Percentiles rank a stretch among this genome's conserved stretches.
Conservation (phyloP, 1,140 invertebrate species). For the Drosophila sulfurigaster region DNA sequence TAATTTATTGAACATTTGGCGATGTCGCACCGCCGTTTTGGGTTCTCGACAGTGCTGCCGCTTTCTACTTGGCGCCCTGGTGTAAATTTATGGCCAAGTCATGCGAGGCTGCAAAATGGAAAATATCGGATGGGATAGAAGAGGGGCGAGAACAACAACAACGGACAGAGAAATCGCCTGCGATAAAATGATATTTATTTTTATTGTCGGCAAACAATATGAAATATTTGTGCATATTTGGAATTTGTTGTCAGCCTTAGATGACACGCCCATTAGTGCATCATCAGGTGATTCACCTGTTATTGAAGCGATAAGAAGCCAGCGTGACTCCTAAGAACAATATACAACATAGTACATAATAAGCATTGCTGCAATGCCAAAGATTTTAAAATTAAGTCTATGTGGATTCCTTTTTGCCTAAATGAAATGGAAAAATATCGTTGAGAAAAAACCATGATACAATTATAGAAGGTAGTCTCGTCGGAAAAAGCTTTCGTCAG, state of each 20-base stretch:
- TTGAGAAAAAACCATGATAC: too few species aligned
- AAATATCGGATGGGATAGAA: slow-evolving; percentile 7
- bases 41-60: slow-evolving; percentile 23
- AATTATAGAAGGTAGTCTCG: too few species aligned
- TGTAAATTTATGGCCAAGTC: slow-evolving; percentile 69
- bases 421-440: too few species aligned
- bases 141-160: not conserved
- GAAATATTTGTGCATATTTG: slow-evolving; percentile 76
- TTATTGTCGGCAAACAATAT: slow-evolving; percentile 78
- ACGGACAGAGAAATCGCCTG: slow-evolving; percentile 57
- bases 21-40: slow-evolving; percentile 41
- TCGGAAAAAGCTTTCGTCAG: too few species aligned
- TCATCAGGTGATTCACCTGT: not conserved
- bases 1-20: slow-evolving; percentile 79
- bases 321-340: too few species aligned
- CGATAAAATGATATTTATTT: slow-evolving; percentile 82
- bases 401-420: too few species aligned
- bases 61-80: slow-evolving; percentile 40
- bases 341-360: too few species aligned
- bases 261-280: too few species aligned
- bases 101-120: slow-evolving; percentile 30
- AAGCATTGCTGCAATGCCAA: too few species aligned
- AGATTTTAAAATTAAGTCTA: too few species aligned
- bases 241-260: slow-evolving; percentile 42
- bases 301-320: too few species aligned